Evolutionary conservation across 2,113 vertebrate genomes (phyloP), one percentile per base, ranked within the genome.

Genomic region (Entomyzon cyanotis): DNA sequence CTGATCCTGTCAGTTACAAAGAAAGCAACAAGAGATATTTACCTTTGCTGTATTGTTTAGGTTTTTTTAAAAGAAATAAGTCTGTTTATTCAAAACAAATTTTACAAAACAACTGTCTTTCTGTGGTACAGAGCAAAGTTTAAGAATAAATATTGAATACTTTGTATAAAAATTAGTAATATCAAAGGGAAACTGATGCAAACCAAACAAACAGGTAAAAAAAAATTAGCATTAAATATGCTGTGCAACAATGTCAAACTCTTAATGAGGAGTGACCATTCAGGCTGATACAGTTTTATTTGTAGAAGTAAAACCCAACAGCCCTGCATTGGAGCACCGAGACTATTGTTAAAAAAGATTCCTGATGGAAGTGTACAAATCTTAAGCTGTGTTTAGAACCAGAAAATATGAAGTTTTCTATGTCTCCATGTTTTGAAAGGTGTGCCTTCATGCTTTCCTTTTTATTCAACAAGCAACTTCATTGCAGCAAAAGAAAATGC

Each of bases 81-180:
- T 96, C 95, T 88, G 55, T 98, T 98, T 98, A 97, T 98, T 98
- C 97, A 94, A 98, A 98, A 98, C 81, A 95, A 78, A 82, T 96
- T 97, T 97, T 97, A 97, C 95, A 87, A 96, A 97, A 97, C 93
- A 96, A 96, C 33, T 52, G 89, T 95, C 68, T 94, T 96, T 93
- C 95, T 97, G 79, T 94, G 87, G 85, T 97, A 97, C 93, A 97
- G 96, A 97, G 74, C 81, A 97, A 97, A 95, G 75, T 97, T 92
- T 90, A 96, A 89, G 96, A 97, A 97, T 97, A 98, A 98, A 98
- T 98, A 98, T 65, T 96, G 96, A 96, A 95, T 83, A 95, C 77
- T 96, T 97, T 68, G 80, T 98, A 98, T 96, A 98, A 98, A 96
- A 98, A 97, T 97, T 91, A 97, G 95, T 96, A 97, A 91, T 96